These are phyloP conservation scores for Jacana jacana DNA, from an alignment of 2,113 vertebrate species.

Conservation along the genomic window DNA sequence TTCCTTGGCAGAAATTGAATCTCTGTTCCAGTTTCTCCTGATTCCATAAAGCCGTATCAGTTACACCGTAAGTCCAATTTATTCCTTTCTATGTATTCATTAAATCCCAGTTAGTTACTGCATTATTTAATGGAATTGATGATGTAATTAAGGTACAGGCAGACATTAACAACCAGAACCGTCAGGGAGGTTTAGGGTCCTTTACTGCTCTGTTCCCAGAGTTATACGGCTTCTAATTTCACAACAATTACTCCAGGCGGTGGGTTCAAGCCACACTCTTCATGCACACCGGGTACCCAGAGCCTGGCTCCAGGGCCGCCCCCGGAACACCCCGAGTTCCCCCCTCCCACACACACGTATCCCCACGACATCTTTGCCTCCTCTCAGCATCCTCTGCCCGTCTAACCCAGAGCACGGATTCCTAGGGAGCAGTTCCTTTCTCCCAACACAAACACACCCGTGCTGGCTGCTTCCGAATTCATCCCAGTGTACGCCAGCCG, in stretches of 20 bases:
- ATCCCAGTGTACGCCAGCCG: fast-evolving
- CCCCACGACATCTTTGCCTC: fast-evolving
- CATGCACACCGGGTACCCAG: fast-evolving
- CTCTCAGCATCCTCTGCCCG: too few relatives aligned
- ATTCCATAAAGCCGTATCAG: not conserved
- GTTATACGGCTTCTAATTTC: not conserved
- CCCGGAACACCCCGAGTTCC: not conserved
- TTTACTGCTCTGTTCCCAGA: not conserved
- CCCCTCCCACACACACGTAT: fast-evolving
- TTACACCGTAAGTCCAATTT: not conserved
- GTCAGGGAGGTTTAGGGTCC: slow-evolving; percentile 34
- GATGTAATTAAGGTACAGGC: not conserved
- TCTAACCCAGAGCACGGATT: not conserved
- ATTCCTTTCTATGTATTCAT: slow-evolving; percentile 3
- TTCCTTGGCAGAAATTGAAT: not conserved
- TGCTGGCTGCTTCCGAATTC: fast-evolving
- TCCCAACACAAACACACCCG: not conserved
- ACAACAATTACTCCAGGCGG: not conserved
- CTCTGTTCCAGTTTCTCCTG: not conserved
- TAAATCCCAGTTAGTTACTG: slow-evolving; percentile 2
- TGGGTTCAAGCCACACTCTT: not conserved
- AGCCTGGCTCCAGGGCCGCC: not conserved
- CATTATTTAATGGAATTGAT: not conserved
- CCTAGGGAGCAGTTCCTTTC: not conserved
- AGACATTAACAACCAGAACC: slow-evolving; percentile 19